phyloP scores from a whole-genome alignment of 1,140 invertebrate genomes.

The Pseudoatta argentina region DNA sequence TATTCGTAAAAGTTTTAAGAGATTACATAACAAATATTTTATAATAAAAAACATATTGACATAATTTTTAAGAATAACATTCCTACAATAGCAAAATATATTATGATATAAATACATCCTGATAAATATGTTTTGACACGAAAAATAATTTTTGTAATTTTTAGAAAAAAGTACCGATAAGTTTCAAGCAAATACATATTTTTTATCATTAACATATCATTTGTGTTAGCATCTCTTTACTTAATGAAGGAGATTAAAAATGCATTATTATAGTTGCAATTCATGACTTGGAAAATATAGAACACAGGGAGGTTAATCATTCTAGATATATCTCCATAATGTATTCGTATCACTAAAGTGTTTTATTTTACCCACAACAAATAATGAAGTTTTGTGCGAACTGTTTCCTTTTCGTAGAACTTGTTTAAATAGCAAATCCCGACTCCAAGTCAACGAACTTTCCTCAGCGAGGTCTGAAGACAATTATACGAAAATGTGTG shows the following conservation, averaged over 20 bases:
- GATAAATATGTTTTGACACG: background rate
- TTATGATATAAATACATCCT: background rate
- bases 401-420: background rate
- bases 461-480: background rate
- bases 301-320: background rate
- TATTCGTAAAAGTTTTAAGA: background rate
- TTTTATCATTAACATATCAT: background rate
- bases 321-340: background rate
- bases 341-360: background rate
- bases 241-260: background rate
- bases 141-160: background rate
- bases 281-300: background rate
- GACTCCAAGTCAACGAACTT: constrained; percentile 2
- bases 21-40: background rate
- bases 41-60: background rate
- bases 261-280: background rate
- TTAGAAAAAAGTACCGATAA: background rate
- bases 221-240: background rate
- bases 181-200: background rate
- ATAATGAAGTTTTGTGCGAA: background rate
- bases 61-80: background rate
- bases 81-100: background rate
- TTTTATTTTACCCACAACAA: constrained; percentile 1
- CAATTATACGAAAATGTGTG: background rate
- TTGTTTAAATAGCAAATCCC: constrained; percentile 27